Evolutionary conservation across 1,140 invertebrate species (phyloP).

Genomic region (Zaprionus vittiger): DNA sequence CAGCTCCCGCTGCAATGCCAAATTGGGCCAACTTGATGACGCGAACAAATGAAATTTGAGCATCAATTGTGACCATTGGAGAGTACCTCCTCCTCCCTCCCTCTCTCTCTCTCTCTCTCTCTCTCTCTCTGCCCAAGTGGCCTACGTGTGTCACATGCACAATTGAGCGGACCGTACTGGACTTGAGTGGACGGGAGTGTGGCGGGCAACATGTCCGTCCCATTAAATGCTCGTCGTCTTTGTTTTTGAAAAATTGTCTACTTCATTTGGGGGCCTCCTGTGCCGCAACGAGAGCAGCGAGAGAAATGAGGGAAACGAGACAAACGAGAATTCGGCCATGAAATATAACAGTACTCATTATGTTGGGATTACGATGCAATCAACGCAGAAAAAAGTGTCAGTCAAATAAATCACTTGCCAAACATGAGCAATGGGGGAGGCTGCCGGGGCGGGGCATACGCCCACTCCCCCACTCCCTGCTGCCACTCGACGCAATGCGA

Average conservation of each 20-base stretch:
- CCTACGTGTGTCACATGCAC: slow-evolving; percentile 80
- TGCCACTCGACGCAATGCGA: slow-evolving; percentile 30
- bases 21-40: slow-evolving; percentile 56
- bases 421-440: slow-evolving; percentile 65
- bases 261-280: slow-evolving; percentile 73
- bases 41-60: slow-evolving; percentile 60
- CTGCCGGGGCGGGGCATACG: not conserved
- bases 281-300: slow-evolving; percentile 53
- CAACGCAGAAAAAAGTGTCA: slow-evolving; percentile 83
- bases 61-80: not conserved
- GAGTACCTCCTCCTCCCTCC: not conserved
- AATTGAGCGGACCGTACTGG: slow-evolving; percentile 43
- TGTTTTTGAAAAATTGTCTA: slow-evolving; percentile 83
- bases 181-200: not conserved
- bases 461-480: not conserved
- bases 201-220: slow-evolving; percentile 7
- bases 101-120: too few relatives aligned
- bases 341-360: slow-evolving; percentile 84
- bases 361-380: slow-evolving; percentile 84
- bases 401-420: slow-evolving; percentile 83
- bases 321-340: slow-evolving; percentile 73
- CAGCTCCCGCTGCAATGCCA: slow-evolving; percentile 20
- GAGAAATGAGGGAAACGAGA: not conserved
- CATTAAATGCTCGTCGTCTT: slow-evolving; percentile 54
- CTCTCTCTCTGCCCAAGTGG: slow-evolving; percentile 58